Evolutionary conservation across 2,888 invertebrate genomes (phyloP).

Genomic region (Blera fallax): DNA sequence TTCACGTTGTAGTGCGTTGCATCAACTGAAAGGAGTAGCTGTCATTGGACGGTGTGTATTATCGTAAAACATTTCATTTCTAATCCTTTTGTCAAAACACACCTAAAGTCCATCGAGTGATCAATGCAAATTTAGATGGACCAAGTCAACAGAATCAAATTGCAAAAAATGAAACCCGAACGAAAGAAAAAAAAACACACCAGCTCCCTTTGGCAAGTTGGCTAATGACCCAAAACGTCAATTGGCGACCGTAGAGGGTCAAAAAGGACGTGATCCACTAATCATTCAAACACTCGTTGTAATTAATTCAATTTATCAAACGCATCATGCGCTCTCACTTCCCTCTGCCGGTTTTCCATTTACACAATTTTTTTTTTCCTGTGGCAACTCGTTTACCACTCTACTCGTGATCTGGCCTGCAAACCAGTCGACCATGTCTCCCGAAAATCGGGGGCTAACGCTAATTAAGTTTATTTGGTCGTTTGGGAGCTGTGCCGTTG

Average conservation of each 20-base stretch:
- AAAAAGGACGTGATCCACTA: constrained; percentile 53
- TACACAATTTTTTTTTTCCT: constrained; percentile 1
- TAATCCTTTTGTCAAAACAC: background rate
- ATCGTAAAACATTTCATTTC: background rate
- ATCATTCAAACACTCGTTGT: constrained; percentile 70
- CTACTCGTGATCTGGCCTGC: constrained; percentile 43
- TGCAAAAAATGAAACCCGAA: constrained; percentile 1
- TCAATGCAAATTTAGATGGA: constrained; percentile 17
- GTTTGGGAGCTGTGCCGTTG: constrained; percentile 42
- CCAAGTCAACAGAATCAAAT: background rate
- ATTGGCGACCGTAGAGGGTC: constrained; percentile 31
- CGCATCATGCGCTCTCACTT: constrained; percentile 51
- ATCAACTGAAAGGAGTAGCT: too few relatives aligned
- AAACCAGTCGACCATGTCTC: constrained; percentile 56
- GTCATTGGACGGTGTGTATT: too few relatives aligned
- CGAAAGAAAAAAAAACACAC: background rate
- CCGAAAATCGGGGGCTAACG: constrained; percentile 66
- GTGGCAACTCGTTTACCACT: constrained; percentile 31
- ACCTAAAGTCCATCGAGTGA: background rate
- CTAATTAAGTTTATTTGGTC: constrained; percentile 72
- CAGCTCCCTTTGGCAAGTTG: background rate
- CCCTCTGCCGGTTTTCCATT: constrained; percentile 2
- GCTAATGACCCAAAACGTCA: constrained; percentile 61
- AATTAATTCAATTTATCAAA: constrained; percentile 73
- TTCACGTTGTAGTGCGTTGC: too few relatives aligned